phyloP scores from a whole-genome alignment of 2,888 invertebrate species.

The Diarsia dahlii region DNA sequence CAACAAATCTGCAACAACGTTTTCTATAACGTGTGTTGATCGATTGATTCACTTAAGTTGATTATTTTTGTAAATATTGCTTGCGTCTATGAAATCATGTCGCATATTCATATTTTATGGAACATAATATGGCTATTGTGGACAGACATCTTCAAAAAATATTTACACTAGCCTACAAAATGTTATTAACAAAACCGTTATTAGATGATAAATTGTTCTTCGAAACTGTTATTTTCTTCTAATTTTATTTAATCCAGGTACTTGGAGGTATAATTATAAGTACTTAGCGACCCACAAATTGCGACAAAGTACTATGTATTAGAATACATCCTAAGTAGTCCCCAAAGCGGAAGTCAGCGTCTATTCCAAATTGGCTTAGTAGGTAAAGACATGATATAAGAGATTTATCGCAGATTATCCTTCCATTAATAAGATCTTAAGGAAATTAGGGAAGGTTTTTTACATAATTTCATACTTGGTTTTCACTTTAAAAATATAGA shows the following conservation, averaged over 20 bases:
- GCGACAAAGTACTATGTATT: constrained; percentile 34
- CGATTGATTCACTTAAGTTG: neutral
- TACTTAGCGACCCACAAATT: constrained; percentile 37
- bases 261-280: constrained; percentile 33
- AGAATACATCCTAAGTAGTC: constrained; percentile 28
- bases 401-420: constrained; percentile 39
- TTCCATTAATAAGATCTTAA: constrained; percentile 23
- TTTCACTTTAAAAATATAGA: neutral
- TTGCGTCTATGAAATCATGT: neutral
- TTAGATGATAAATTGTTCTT: neutral
- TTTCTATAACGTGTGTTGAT: neutral
- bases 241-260: constrained; percentile 2
- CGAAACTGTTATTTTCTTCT: neutral
- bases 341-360: constrained; percentile 28
- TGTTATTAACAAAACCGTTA: neutral
- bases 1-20: constrained; percentile 12
- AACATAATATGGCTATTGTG: neutral
- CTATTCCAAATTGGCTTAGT: constrained; percentile 43
- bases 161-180: neutral
- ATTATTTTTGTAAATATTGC: neutral
- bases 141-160: neutral
- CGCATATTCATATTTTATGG: neutral
- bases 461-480: neutral
- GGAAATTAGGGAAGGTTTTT: constrained; percentile 1
- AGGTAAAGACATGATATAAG: constrained; percentile 26